Conservation (phyloP, 2,113 vertebrate species). For the Pedetes capensis region DNA sequence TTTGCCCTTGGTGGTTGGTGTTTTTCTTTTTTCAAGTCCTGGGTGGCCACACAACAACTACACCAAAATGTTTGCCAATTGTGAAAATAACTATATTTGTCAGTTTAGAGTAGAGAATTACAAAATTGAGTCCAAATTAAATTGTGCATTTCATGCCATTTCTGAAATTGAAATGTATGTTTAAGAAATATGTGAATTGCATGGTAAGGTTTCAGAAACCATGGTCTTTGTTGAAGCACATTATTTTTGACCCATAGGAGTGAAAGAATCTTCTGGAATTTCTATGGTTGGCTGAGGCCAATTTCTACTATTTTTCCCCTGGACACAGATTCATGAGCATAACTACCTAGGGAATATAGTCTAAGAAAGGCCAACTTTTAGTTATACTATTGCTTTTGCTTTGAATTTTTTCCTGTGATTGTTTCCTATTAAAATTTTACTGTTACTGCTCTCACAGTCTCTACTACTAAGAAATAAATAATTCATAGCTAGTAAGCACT, state of each 20-base stretch:
- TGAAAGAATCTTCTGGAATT: background rate
- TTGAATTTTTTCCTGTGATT: background rate
- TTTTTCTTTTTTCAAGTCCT: background rate
- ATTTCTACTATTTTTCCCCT: background rate
- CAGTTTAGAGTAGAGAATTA: background rate
- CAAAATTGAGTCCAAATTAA: constrained; percentile 16
- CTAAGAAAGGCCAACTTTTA: background rate
- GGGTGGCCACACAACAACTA: background rate
- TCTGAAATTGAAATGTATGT: background rate
- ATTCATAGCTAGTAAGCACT: background rate
- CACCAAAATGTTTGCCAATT: background rate
- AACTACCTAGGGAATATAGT: background rate
- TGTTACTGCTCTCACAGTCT: background rate
- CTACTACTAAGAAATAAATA: background rate
- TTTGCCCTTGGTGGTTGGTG: background rate
- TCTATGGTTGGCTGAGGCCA: background rate
- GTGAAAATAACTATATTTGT: constrained; percentile 24
- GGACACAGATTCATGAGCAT: background rate
- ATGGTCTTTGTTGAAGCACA: background rate
- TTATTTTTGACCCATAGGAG: background rate
- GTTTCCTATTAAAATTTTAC: background rate
- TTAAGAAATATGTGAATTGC: background rate
- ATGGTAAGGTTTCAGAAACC: background rate
- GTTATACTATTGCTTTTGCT: background rate
- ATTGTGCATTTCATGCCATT: background rate